phyloP scores from a whole-genome alignment of 2,113 vertebrate species.

The Jaculus jaculus region DNA sequence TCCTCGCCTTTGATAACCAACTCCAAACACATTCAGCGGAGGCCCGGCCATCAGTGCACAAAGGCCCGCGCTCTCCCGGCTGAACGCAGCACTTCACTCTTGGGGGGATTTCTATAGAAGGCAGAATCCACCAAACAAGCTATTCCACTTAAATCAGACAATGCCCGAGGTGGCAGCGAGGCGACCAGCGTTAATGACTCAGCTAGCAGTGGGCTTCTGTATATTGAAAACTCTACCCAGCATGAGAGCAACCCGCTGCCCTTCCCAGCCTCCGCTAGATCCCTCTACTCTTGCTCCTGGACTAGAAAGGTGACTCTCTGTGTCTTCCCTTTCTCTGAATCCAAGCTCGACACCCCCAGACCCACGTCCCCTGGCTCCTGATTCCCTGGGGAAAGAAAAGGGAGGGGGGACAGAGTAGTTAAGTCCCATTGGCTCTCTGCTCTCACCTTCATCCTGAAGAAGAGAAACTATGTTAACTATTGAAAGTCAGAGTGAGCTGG shows the following conservation, averaged over 20 bases:
- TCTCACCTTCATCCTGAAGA: neutral
- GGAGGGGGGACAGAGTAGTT: neutral
- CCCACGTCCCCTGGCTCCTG: neutral
- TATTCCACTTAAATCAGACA: slow-evolving; percentile 81
- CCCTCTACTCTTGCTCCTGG: slow-evolving; percentile 17
- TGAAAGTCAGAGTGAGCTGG: neutral
- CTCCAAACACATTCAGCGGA: slow-evolving; percentile 64
- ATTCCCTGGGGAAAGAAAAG: neutral
- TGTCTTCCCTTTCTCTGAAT: slow-evolving; percentile 44
- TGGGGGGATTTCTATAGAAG: slow-evolving; percentile 52
- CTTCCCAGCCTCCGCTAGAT: slow-evolving; percentile 63
- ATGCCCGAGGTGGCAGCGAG: slow-evolving; percentile 68
- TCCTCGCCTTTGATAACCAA: slow-evolving; percentile 77
- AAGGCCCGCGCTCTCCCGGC: slow-evolving; percentile 27
- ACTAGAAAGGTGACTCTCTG: slow-evolving; percentile 64
- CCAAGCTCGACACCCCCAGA: neutral
- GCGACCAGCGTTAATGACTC: slow-evolving; percentile 78
- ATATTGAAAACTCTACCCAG: slow-evolving; percentile 67
- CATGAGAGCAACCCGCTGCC: slow-evolving; percentile 65
- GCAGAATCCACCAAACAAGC: slow-evolving; percentile 78
- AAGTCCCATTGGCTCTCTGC: neutral
- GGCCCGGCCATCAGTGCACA: slow-evolving; percentile 69
- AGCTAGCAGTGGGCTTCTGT: slow-evolving; percentile 70
- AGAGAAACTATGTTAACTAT: slow-evolving; percentile 41
- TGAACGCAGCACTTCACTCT: slow-evolving; percentile 60